Evolutionary conservation across 2,888 invertebrate genomes (phyloP), one percentile per base, ranked within the genome.

Genomic region (Palloptera scutellata): DNA sequence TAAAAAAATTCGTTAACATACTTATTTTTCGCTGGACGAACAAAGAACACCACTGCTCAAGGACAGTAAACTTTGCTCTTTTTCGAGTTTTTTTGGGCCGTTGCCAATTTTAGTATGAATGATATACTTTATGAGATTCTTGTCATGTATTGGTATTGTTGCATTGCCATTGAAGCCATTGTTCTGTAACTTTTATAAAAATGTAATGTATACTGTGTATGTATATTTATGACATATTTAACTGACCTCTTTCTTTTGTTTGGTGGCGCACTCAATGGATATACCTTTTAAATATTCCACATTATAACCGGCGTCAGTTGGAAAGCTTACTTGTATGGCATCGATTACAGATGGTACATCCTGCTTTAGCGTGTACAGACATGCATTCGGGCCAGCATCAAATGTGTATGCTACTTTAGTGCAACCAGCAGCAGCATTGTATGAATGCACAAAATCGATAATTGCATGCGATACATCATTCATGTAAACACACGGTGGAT

Each of bases 321-420:
- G 96, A 77, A 95, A 95, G 52, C 89, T 87, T 77, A 90, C 83
- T 77, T 91, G 89, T 6, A 97, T 84, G 13, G 94, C 82, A 41
- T 89, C 86, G 30, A 93, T 68, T 12, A 96, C 86, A 77, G 88
- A 87, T 0, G 90, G 86, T 0, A 96, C 91, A 82, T 93, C 89
- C 70, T 92, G 86, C 74, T 94, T 91, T 60, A 94, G 85, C 15
- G 96, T 85, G 85, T 93, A 97, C 0, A 98, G 85, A 83, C 96
- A 97, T 5, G 96, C 96, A 87, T 99, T 99, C 60, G 98, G 94
- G 6, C 99, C 99, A 64, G 99, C 99, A 88, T 99, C 99, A 87
- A 96, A 99, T 15, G 98, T 98, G 82, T 99, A 99, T 0, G 97
- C 96, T 9, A 95, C 92, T 85, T 90, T 92, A 17, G 86, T 83